These are phyloP conservation scores for Stigmatopora nigra DNA, from an alignment of 2,113 vertebrate species.

Conservation along the genomic window DNA sequence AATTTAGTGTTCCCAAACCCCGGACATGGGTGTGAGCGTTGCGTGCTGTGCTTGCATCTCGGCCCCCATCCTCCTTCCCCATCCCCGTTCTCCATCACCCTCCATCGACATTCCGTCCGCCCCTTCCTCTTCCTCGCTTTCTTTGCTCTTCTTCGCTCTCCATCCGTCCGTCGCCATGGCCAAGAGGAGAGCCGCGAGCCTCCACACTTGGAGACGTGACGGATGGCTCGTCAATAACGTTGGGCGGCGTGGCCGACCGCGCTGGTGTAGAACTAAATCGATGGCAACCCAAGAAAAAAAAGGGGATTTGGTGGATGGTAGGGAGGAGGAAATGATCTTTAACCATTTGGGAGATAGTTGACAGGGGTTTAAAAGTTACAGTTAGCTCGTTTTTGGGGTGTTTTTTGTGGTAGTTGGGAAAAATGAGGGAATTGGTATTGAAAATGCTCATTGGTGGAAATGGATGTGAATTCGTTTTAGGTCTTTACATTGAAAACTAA, in stretches of 20 bases:
- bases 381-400: too few species aligned
- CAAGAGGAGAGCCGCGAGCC: slow-evolving; percentile 84
- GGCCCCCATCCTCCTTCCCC: slow-evolving; percentile 69
- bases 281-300: slow-evolving; percentile 76
- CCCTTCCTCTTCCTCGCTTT: slow-evolving; percentile 73
- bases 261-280: slow-evolving; percentile 91
- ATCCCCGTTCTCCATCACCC: slow-evolving; percentile 84
- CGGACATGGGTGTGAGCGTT: slow-evolving; percentile 65
- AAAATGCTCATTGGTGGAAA: too few species aligned
- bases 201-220: slow-evolving; percentile 85
- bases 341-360: not conserved
- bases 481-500: too few species aligned
- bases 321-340: slow-evolving; percentile 1
- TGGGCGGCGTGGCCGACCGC: slow-evolving; percentile 89
- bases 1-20: slow-evolving; percentile 79
- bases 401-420: too few species aligned
- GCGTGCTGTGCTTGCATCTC: slow-evolving; percentile 82
- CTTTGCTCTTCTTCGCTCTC: slow-evolving; percentile 70
- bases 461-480: too few species aligned
- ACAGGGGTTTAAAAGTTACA: too few species aligned
- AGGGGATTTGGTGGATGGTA: not conserved
- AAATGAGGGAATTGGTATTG: too few species aligned
- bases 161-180: slow-evolving; percentile 54
- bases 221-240: slow-evolving; percentile 99
- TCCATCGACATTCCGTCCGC: slow-evolving; percentile 68